A percentile compares a stretch with the other conserved stretches of the same genome.
Evolutionary conservation across 1,140 invertebrate species (phyloP).

Genomic region (Saccostrea echinata): DNA sequence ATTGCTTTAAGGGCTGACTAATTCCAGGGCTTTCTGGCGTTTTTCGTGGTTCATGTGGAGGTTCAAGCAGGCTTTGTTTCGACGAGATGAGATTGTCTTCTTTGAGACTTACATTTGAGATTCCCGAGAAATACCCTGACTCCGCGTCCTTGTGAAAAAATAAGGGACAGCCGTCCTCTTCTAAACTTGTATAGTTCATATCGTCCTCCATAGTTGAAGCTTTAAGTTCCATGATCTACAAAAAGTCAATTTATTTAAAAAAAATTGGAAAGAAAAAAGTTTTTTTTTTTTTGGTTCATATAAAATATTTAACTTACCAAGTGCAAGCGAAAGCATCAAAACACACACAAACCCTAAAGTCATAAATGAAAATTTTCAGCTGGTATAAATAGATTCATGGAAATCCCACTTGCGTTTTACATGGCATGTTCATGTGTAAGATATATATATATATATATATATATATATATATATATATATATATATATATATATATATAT

Average conservation of each 20-base stretch:
- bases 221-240: not conserved
- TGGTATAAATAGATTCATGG: not conserved
- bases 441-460: too few species aligned
- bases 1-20: not conserved
- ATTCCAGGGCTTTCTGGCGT: not conserved
- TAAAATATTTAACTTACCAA: not conserved
- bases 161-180: not conserved
- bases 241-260: not conserved
- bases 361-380: conserved; percentile 7
- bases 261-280: not conserved
- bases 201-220: not conserved
- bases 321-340: not conserved
- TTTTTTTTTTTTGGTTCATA: not conserved
- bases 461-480: too few species aligned
- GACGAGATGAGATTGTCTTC: not conserved
- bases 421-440: not conserved
- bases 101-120: not conserved
- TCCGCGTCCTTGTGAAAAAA: not conserved
- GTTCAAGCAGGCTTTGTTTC: too few species aligned
- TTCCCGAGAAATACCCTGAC: not conserved
- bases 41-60: not conserved
- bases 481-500: not conserved
- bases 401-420: not conserved
- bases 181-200: not conserved
- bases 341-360: not conserved